Percentiles rank a stretch among this genome's conserved stretches.
These are phyloP conservation scores for Dendrolimus pini DNA, from an alignment of 2,888 invertebrate genomes.

Conservation along the genomic window DNA sequence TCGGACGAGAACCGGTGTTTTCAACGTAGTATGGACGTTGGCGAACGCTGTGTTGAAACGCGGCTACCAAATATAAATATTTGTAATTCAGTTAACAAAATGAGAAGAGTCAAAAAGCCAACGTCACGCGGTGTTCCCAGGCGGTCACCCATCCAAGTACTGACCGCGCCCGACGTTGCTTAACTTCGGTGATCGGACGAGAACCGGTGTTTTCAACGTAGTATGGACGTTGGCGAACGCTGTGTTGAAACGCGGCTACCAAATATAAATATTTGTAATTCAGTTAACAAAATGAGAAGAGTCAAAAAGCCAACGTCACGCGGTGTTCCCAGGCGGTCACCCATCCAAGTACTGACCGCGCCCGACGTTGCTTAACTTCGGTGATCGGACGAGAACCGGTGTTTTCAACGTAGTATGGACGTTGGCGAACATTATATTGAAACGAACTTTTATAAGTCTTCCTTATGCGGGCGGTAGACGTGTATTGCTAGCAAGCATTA, in stretches of 20 bases:
- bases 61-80: too few relatives aligned
- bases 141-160: constrained; percentile 69
- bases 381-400: constrained; percentile 69
- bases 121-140: constrained; percentile 46
- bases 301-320: constrained; percentile 43
- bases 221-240: constrained; percentile 37
- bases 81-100: too few relatives aligned
- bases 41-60: constrained; percentile 9
- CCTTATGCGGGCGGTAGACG: too few relatives aligned
- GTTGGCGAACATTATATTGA: constrained; percentile 24
- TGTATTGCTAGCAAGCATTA: too few relatives aligned
- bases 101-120: constrained; percentile 29
- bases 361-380: constrained; percentile 65
- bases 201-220: constrained; percentile 62
- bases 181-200: constrained; percentile 68
- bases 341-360: constrained; percentile 65
- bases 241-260: too few relatives aligned
- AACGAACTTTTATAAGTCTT: too few relatives aligned
- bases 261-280: too few relatives aligned
- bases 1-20: constrained; percentile 67
- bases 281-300: too few relatives aligned
- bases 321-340: constrained; percentile 57
- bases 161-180: constrained; percentile 62
- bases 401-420: constrained; percentile 56
- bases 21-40: constrained; percentile 57